Base-by-base conservation (phyloP, 2,797 vertebrate species). In the Spea hammondii region DNA sequence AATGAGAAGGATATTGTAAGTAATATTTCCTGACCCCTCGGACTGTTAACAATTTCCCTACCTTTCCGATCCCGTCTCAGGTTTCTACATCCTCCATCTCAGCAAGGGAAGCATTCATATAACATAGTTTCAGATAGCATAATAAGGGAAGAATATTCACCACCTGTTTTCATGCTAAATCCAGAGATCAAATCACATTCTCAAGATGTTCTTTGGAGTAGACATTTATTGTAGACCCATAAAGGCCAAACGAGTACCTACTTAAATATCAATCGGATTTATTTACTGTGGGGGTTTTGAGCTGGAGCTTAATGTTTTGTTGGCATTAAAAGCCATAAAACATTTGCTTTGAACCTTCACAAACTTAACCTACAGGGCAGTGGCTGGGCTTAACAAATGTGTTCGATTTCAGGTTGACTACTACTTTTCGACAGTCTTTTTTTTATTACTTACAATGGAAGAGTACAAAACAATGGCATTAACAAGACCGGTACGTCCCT, bases 401-500 rank as follows among this genome's bases (percentile, higher is more conserved):
- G 70, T 72, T 72, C n/a, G 13, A 72, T 72, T 72, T 72, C 70
- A 72, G 46, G 5, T 11, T 12, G 7, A 62, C n/a, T 48, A 45
- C 8, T 60, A 55, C 9, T 9, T 5, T 45, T 14, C 45, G 45
- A n/a, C 70, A 72, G 17, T 9, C 1, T 13, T 50, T 67, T 46
- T 55, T 59, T 8, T 10, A 54, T 46, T 54, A 67, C 17, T 14
- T 51, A 59, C 51, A 72, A 75, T 17, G 10, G 45, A 47, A 54
- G 49, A 69, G 59, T 17, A 76, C 44, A 10, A 32, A 46, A 65
- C 59, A 70, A 70, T 70, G 11, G 72, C 2, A 45, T 68, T 68
- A 68, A 62, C 50, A 77, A 70, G 48, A 10, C 47, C 17, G n/a
- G 50, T 12, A 50, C 51, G 82, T 83, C 84, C 78, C 85, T 85